Conservation (phyloP, 1,140 invertebrate species). For the Drosophila busckii region DNA sequence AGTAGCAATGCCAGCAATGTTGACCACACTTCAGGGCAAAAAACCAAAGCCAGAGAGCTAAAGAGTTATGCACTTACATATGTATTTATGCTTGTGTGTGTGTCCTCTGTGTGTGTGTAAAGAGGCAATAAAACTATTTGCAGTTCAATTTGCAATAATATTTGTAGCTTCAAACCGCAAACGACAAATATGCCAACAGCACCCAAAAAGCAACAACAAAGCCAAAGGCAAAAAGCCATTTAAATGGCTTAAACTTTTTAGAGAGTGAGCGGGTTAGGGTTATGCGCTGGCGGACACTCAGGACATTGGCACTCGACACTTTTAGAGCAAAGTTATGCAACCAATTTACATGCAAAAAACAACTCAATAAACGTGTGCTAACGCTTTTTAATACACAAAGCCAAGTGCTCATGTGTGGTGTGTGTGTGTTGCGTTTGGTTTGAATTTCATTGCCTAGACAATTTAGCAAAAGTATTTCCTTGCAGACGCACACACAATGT, state of each 20-base stretch:
- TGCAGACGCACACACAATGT: no score
- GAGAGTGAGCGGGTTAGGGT: no score
- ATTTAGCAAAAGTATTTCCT: constrained; percentile 76
- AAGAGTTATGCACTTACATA: constrained; percentile 32
- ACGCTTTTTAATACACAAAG: constrained; percentile 56
- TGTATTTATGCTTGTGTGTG: neutral
- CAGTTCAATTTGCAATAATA: constrained; percentile 76
- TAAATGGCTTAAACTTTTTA: constrained; percentile 62
- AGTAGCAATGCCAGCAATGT: constrained; percentile 6
- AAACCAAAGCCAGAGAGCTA: constrained; percentile 35
- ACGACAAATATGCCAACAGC: constrained; percentile 65
- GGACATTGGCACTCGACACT: no score
- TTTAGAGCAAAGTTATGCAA: constrained; percentile 67
- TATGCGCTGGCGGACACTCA: no score
- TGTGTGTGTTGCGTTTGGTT: constrained; percentile 56
- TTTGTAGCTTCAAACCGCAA: constrained; percentile 64
- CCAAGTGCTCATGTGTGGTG: neutral
- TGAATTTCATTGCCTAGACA: constrained; percentile 44
- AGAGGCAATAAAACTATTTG: constrained; percentile 72
- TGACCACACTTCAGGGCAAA: constrained; percentile 5
- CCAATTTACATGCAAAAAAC: constrained; percentile 77
- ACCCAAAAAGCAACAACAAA: constrained; percentile 18
- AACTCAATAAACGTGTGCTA: constrained; percentile 77
- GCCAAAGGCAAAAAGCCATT: constrained; percentile 5
- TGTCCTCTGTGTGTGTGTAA: constrained; percentile 43